Evolutionary conservation across 2,797 vertebrate species (phyloP).

Genomic region (Thunnus albacares): DNA sequence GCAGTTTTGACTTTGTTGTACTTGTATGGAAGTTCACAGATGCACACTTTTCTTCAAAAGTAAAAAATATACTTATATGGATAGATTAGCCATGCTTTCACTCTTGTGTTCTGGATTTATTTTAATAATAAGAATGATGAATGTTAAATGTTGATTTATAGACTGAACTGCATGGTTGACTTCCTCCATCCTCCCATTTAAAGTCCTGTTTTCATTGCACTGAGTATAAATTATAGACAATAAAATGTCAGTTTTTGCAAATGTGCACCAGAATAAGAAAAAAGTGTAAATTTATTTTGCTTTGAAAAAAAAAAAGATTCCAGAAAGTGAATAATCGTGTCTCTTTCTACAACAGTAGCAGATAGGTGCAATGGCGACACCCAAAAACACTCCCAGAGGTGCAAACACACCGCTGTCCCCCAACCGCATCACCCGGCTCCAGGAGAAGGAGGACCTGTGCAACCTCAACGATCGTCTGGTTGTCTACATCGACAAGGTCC

Average conservation of each 20-base stretch:
- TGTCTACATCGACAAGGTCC: slow-evolving; percentile 97
- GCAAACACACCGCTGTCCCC: slow-evolving; percentile 88
- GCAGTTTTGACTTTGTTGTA: background rate
- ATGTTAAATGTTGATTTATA: slow-evolving; percentile 5
- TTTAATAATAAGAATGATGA: background rate
- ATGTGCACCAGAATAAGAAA: background rate
- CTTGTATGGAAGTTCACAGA: background rate
- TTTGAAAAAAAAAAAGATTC: background rate
- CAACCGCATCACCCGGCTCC: slow-evolving; percentile 95
- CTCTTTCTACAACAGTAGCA: slow-evolving; percentile 19
- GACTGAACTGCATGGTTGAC: background rate
- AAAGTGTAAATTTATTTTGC: background rate
- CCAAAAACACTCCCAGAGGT: slow-evolving; percentile 88
- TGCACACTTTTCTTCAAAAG: background rate
- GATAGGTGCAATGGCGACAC: slow-evolving; percentile 89
- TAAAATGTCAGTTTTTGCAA: background rate
- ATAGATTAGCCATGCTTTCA: background rate
- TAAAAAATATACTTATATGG: background rate
- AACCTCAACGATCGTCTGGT: slow-evolving; percentile 98
- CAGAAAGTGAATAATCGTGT: background rate
- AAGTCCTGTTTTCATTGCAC: background rate
- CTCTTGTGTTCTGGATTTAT: background rate
- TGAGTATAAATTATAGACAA: background rate
- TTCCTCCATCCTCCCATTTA: background rate
- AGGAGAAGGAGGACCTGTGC: slow-evolving; percentile 97